Evolutionary conservation across 2,888 invertebrate species (phyloP).

Genomic region (Eupeodes latifasciatus): DNA sequence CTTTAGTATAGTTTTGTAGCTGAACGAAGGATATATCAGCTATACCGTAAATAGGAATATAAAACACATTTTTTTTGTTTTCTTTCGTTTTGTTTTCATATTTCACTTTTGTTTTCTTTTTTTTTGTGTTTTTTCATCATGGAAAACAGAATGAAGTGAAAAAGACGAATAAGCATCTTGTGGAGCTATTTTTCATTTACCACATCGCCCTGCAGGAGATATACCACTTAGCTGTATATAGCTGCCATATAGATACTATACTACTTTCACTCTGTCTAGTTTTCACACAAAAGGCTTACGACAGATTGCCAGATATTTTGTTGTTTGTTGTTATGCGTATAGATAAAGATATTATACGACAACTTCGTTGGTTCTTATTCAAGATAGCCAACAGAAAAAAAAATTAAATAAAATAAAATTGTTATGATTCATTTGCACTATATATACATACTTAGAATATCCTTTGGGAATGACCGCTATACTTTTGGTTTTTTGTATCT

Average conservation of each 20-base stretch:
- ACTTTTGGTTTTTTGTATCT: not conserved
- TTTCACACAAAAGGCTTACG: constrained; percentile 56
- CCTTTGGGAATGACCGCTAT: not conserved
- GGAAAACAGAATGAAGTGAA: constrained; percentile 41
- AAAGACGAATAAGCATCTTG: constrained; percentile 66
- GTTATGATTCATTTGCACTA: constrained; percentile 64
- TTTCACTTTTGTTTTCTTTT: constrained; percentile 21
- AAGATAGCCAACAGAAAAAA: not conserved
- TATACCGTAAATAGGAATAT: constrained; percentile 53
- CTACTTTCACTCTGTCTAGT: constrained; percentile 21
- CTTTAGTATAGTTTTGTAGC: not conserved
- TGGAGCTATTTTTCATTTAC: constrained; percentile 52
- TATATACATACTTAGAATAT: constrained; percentile 17
- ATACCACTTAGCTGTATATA: constrained; percentile 30
- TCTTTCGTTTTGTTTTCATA: constrained; percentile 24
- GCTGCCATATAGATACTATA: not conserved
- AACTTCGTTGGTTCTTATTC: not conserved
- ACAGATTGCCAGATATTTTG: constrained; percentile 46
- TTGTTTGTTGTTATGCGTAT: constrained; percentile 2
- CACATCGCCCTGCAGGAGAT: constrained; percentile 15
- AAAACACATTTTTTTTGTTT: constrained; percentile 50
- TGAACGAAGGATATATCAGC: constrained; percentile 23
- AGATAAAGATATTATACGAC: not conserved
- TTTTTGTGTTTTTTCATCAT: constrained; percentile 43
- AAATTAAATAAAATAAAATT: constrained; percentile 20